Base-by-base conservation (phyloP, 2,797 vertebrate genomes). In the Rhabdophis nuchalis region DNA sequence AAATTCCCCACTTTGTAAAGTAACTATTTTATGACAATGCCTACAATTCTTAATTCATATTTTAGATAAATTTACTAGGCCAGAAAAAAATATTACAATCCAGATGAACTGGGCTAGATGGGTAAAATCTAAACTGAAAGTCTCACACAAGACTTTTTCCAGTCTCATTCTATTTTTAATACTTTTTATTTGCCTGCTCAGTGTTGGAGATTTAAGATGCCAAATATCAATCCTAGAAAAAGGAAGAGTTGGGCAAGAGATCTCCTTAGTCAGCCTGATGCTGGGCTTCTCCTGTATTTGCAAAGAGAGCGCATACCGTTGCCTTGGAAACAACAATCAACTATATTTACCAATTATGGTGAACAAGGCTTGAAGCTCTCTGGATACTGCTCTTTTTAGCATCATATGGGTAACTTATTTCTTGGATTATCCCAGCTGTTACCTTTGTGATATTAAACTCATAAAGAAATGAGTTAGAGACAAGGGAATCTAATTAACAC, bases 241-340 rank as follows among this genome's bases (percentile, higher is more conserved):
- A 89, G 29, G 23, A 23, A 23, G 29, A 36, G n/a, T 41, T 54
- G 64, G 12, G 53, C 13, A 58, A 85, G 32, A 56, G 41, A 87
- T 18, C 60, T n/a, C 32, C 2, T 72, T 72, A 18, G 13, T n/a
- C 29, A 90, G 36, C 60, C 29, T 77, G 86, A 87, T 52, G 23
- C 20, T 64, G 11, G 18, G 36, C 41, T 77, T 77, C 23, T 14
- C 5, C 32, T 92, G 13, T 23, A 20, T 87, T 58, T 72, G 53
- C 61, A 86, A 27, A 46, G 54, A 92, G 58, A 57, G 6, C 12
- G 2, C 61, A 77, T 23, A 41, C 29, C 87, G 88, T 92, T 92
- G 53, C 89, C 85, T 92, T 92, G 92, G 92, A 90, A 92, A 92
- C 89, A 29, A 52, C 52, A 77, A 54, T 85, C 3, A 61, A 23